Base-by-base conservation (phyloP, 2,113 vertebrate genomes). In the Forbesichthys agassizii region DNA sequence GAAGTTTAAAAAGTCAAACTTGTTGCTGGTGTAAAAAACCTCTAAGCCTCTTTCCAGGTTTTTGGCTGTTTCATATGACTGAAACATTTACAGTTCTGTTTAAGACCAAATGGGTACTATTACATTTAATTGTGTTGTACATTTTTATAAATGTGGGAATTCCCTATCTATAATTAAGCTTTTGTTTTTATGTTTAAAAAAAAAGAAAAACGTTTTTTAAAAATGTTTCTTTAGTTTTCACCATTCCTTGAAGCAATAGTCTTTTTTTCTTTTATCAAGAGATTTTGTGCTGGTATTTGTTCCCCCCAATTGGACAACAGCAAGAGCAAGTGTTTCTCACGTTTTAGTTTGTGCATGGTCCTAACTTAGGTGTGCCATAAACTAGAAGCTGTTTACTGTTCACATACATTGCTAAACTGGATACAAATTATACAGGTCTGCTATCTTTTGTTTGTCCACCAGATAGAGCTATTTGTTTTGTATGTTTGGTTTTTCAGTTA, bases 51-150 rank as follows among this genome's bases (percentile, higher is more conserved):
- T 51, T 60, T 53, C 36, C 51, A 11, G 3, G 42, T 71, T 71
- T 46, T 53, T 42, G 58, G 46, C 51, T 49, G 51, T 72, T 66
- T 69, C 56, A 14, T 73, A 69, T 76, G 72, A 83, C 83, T 83
- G 74, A 89, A 79, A 9, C 18, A 77, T 82, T 81, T 81, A 65
- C 82, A 84, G 74, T 69, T 83, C 80, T 68, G 61, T 83, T 69
- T 80, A 77, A 83, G 84, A 90, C 88, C 88, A 90, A 90, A 90
- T 90, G 82, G 88, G 86, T 91, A 89, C 87, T 85, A 89, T 91
- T 82, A 79, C 88, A 89, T 87, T 83, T 84, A 81, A 74, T 81
- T 84, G 79, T 90, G 85, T 91, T 92, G 91, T 91, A 92, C 90
- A 88, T 76, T 92, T 92, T 92, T 93, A 91, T 88, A 87, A 84